These are phyloP conservation scores for Hirundichthys speculiger DNA, from an alignment of 2,113 vertebrate species.

Conservation along the genomic window DNA sequence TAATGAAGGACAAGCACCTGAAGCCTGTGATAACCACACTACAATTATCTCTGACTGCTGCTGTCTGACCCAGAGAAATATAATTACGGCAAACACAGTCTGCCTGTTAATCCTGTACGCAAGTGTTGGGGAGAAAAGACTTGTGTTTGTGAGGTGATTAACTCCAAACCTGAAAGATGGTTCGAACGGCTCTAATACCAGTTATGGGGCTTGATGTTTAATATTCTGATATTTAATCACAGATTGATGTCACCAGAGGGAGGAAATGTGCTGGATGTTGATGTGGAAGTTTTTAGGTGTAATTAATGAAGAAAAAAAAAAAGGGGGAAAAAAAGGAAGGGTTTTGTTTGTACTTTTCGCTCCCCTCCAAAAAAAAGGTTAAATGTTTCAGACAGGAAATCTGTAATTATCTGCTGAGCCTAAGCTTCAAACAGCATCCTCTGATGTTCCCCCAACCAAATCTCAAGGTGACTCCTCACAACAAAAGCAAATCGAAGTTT, in stretches of 20 bases:
- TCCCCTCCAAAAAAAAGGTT: conserved; percentile 28
- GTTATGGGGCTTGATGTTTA: conserved; percentile 61
- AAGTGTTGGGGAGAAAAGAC: conserved; percentile 65
- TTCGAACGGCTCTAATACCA: conserved; percentile 62
- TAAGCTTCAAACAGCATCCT: conserved; percentile 58
- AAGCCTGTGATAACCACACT: conserved; percentile 63
- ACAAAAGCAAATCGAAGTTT: conserved; percentile 47
- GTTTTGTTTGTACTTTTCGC: not conserved
- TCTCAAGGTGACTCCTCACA: conserved; percentile 70
- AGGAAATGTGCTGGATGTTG: conserved; percentile 51
- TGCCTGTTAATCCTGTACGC: conserved; percentile 66
- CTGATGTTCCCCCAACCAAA: conserved; percentile 53
- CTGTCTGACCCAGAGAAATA: conserved; percentile 65
- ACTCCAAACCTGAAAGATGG: conserved; percentile 69
- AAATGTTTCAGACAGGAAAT: conserved; percentile 60
- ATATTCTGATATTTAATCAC: conserved; percentile 67
- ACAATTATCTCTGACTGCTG: conserved; percentile 65
- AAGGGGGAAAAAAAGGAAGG: conserved; percentile 9
- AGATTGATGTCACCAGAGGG: conserved; percentile 58
- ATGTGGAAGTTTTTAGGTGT: conserved; percentile 54
- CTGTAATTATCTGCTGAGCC: conserved; percentile 62
- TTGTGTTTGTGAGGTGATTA: conserved; percentile 76
- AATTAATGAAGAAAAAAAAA: conserved; percentile 49
- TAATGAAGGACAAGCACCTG: conserved; percentile 69
- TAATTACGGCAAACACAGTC: conserved; percentile 62